Evolutionary conservation across 2,888 invertebrate species (phyloP), one percentile per base, ranked within the genome.

Genomic region (Adelognathus sp.): DNA sequence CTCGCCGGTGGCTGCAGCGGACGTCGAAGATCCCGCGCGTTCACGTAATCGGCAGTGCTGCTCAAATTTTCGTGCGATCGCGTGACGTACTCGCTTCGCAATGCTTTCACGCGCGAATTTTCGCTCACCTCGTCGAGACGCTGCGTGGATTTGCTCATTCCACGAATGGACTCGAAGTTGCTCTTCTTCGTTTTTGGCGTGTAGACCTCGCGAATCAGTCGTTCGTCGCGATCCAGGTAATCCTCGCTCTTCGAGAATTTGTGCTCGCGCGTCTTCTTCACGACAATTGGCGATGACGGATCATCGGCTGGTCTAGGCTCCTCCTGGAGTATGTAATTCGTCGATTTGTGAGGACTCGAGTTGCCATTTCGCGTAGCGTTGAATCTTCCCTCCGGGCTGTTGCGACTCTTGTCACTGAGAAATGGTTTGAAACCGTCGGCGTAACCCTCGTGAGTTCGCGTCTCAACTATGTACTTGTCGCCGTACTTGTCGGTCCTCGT

Each of bases 401-500:
- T 87, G 46, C 87, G 82, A 21, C 84, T 87, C 2, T 84, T 84
- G 66, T 89, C 88, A 58, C 88, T 86, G 56, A 89, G 84, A 50
- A 87, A 87, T 0, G 88, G 87, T 31, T 89, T 90, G 36, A 87
- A 87, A 29, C 89, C 86, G 36, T 88, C 87, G n/a, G 83, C 79
- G 50, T 87, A 90, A 6, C 88, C 84, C 29, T 88, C 87, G 70
- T 90, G 90, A 5, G 84, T 90, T 5, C 86, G 83, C 11, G 90
- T 90, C 75, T 91, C 88, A 0, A 90, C 88, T 56, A 90, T 87
- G 61, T 90, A 91, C 79, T 90, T 90, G 72, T 91, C 91, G 1
- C 90, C 90, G 73, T 89, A 89, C 39, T 90, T 90, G 73, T 90
- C 89, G 7, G 88, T 90, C 5, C 86, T 85, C 2, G 90, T 90